phyloP scores from a whole-genome alignment of 2,888 invertebrate species.

The Arrhopalites spinosus region DNA sequence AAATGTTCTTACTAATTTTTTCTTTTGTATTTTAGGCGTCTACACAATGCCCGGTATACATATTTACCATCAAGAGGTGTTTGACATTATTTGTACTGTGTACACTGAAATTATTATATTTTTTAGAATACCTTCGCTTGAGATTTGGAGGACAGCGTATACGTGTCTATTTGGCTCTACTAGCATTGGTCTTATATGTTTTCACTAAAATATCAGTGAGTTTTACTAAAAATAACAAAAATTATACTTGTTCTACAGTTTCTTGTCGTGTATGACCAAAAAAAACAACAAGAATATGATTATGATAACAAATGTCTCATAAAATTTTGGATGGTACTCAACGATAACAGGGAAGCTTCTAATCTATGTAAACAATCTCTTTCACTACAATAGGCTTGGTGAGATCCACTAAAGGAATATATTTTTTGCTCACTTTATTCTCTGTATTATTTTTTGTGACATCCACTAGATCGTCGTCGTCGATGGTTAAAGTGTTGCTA shows the following conservation, averaged over 20 bases:
- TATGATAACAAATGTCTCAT: background rate
- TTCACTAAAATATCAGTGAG: slow-evolving; percentile 65
- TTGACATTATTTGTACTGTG: background rate
- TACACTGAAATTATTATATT: too few relatives aligned
- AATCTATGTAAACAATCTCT: too few relatives aligned
- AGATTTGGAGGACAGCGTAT: slow-evolving; percentile 64
- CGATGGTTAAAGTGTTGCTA: too few relatives aligned
- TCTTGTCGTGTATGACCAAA: background rate
- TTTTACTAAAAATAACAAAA: slow-evolving; percentile 21
- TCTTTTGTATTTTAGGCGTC: background rate
- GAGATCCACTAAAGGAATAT: too few relatives aligned
- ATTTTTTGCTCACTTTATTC: too few relatives aligned
- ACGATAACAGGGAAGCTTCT: too few relatives aligned
- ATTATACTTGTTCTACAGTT: background rate
- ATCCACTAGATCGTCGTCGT: too few relatives aligned
- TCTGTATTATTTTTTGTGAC: too few relatives aligned
- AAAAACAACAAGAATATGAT: background rate
- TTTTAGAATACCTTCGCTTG: slow-evolving; percentile 58
- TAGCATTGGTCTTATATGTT: slow-evolving; percentile 63
- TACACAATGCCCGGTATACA: background rate
- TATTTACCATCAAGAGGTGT: background rate
- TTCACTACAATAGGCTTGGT: too few relatives aligned
- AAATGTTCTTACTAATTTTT: background rate
- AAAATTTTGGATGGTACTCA: background rate
- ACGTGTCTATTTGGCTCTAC: slow-evolving; percentile 63